Conservation (phyloP, 1,140 invertebrate genomes). For the Chrysomallon squamiferum region DNA sequence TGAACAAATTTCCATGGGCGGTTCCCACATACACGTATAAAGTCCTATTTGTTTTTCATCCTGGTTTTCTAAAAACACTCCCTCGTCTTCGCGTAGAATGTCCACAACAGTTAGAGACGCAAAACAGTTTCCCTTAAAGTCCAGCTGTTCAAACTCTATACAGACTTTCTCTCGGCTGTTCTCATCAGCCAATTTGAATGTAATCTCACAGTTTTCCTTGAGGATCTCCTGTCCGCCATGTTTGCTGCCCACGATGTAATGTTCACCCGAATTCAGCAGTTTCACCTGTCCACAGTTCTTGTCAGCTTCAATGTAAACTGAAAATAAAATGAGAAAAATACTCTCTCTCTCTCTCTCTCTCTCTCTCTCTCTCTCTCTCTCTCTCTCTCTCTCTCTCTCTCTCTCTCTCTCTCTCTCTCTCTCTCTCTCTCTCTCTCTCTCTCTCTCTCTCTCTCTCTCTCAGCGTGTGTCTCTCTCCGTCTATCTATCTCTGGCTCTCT, state of each 20-base stretch:
- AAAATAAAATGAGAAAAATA: not conserved
- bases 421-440: too few relatives aligned
- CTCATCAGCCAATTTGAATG: not conserved
- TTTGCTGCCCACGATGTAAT: not conserved
- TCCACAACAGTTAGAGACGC: not conserved
- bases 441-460: too few relatives aligned
- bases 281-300: slow-evolving; percentile 1
- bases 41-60: not conserved
- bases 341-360: too few relatives aligned
- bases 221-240: not conserved
- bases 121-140: slow-evolving; percentile 2
- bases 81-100: not conserved
- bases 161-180: not conserved
- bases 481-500: too few relatives aligned
- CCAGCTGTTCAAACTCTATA: slow-evolving; percentile 2
- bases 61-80: too few relatives aligned
- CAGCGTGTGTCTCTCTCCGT: too few relatives aligned
- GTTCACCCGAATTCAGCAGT: not conserved
- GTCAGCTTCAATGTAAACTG: slow-evolving; percentile 3
- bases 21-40: not conserved
- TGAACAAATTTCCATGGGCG: slow-evolving; percentile 1
- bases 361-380: too few relatives aligned
- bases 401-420: too few relatives aligned
- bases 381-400: too few relatives aligned
- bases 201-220: not conserved